Evolutionary conservation across 2,797 vertebrate genomes (phyloP).

Genomic region (Prionace glauca): DNA sequence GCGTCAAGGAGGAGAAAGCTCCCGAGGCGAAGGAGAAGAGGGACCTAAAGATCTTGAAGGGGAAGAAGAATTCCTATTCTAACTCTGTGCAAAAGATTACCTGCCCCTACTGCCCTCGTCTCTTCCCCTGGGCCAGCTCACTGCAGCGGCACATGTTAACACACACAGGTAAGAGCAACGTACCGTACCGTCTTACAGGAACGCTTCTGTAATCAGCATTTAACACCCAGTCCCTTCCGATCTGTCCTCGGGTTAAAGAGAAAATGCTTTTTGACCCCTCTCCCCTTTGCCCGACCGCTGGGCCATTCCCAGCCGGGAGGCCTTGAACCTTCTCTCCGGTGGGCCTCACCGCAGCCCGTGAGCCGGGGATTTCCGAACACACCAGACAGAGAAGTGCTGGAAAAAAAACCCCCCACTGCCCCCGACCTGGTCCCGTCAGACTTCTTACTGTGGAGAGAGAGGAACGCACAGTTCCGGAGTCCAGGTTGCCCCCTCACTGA

Average conservation of each 20-base stretch:
- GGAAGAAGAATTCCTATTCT: constrained; percentile 83
- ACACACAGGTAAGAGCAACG: constrained; percentile 71
- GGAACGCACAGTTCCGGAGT: no score
- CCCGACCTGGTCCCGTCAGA: no score
- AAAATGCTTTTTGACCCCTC: background rate
- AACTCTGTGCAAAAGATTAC: constrained; percentile 85
- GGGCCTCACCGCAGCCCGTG: no score
- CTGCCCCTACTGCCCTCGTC: constrained; percentile 83
- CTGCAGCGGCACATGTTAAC: constrained; percentile 91
- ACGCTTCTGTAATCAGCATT: background rate
- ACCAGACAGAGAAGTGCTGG: no score
- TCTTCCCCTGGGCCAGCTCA: constrained; percentile 91
- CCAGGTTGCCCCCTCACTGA: no score
- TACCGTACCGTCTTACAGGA: background rate
- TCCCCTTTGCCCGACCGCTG: no score
- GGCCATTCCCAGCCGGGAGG: background rate
- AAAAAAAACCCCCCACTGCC: no score
- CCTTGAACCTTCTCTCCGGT: background rate
- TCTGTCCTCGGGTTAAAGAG: background rate
- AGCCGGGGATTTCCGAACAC: background rate
- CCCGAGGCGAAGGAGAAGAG: constrained; percentile 66
- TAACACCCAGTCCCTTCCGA: background rate
- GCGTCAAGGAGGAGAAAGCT: constrained; percentile 54
- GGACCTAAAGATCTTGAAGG: constrained; percentile 64
- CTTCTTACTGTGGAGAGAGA: no score